Conservation (phyloP, 2,797 vertebrate species). For the Poeciliopsis turneri region DNA sequence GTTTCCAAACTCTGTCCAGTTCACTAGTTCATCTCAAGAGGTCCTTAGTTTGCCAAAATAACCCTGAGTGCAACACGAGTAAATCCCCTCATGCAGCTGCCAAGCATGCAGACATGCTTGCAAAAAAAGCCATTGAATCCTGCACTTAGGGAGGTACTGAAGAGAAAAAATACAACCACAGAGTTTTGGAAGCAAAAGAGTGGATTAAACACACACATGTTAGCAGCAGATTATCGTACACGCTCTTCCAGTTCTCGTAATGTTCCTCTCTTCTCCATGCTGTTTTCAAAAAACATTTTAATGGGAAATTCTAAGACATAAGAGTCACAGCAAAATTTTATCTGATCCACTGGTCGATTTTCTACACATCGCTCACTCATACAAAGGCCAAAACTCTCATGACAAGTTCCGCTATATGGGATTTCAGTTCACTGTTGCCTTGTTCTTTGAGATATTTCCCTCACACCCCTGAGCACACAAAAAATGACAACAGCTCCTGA, state of each 20-base stretch:
- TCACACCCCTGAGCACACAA: slow-evolving; percentile 50
- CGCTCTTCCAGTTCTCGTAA: slow-evolving; percentile 8
- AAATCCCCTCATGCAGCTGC: slow-evolving; percentile 59
- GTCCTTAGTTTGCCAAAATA: slow-evolving; percentile 32
- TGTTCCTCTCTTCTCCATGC: slow-evolving; percentile 16
- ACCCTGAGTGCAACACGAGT: slow-evolving; percentile 67
- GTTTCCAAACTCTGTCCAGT: slow-evolving; percentile 42
- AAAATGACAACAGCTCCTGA: slow-evolving; percentile 61
- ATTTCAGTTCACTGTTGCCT: slow-evolving; percentile 68
- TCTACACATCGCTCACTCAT: slow-evolving; percentile 46
- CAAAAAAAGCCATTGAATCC: slow-evolving; percentile 36
- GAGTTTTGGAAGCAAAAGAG: slow-evolving; percentile 50
- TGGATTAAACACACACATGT: slow-evolving; percentile 43
- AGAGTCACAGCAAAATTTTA: slow-evolving; percentile 44
- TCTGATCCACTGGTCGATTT: slow-evolving; percentile 45
- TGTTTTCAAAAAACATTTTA: slow-evolving; percentile 20
- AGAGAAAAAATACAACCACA: slow-evolving; percentile 52
- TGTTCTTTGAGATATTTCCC: slow-evolving; percentile 61
- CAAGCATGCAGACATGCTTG: slow-evolving; percentile 40
- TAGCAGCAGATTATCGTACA: slow-evolving; percentile 18
- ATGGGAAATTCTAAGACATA: slow-evolving; percentile 45
- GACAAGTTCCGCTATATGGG: slow-evolving; percentile 72
- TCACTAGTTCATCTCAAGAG: slow-evolving; percentile 68
- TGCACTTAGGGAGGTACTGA: slow-evolving; percentile 54
- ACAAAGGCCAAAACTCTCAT: slow-evolving; percentile 44